Evolutionary conservation across 2,797 vertebrate genomes (phyloP).

Genomic region (Bryconaethiops microstoma): DNA sequence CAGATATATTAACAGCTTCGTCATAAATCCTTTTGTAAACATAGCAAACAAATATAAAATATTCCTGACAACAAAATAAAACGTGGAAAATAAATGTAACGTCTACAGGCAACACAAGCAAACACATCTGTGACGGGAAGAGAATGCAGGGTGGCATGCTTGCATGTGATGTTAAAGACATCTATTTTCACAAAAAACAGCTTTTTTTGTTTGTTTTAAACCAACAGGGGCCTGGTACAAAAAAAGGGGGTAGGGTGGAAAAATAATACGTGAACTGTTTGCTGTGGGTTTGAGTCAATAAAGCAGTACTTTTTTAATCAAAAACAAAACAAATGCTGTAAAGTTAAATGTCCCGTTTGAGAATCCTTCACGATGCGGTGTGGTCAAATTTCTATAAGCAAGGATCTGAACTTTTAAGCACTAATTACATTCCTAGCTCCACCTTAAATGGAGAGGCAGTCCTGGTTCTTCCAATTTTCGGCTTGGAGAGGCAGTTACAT

Average conservation of each 20-base stretch:
- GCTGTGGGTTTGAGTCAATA: neutral
- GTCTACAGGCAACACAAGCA: conserved; percentile 41
- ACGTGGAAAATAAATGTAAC: conserved; percentile 39
- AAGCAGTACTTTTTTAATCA: neutral
- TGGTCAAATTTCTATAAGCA: conserved; percentile 3
- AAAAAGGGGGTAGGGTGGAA: neutral
- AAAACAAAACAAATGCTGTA: neutral
- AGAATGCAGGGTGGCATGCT: conserved; percentile 9
- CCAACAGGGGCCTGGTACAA: conserved; percentile 15
- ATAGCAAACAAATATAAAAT: conserved; percentile 62
- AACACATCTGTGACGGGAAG: conserved; percentile 32
- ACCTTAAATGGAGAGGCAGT: too few relatives aligned
- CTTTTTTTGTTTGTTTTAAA: neutral
- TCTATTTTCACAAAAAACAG: conserved; percentile 30
- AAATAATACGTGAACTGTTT: conserved; percentile 31
- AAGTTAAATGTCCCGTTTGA: neutral
- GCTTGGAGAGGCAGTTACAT: neutral
- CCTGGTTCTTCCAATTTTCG: neutral
- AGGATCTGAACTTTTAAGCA: neutral
- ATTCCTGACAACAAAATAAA: conserved; percentile 56
- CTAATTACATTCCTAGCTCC: neutral
- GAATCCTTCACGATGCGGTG: neutral
- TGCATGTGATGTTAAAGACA: conserved; percentile 23
- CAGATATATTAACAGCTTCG: conserved; percentile 64
- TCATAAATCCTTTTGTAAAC: conserved; percentile 64